Evolutionary conservation across 1,140 invertebrate species (phyloP).

Genomic region (Drosophila neocordata): DNA sequence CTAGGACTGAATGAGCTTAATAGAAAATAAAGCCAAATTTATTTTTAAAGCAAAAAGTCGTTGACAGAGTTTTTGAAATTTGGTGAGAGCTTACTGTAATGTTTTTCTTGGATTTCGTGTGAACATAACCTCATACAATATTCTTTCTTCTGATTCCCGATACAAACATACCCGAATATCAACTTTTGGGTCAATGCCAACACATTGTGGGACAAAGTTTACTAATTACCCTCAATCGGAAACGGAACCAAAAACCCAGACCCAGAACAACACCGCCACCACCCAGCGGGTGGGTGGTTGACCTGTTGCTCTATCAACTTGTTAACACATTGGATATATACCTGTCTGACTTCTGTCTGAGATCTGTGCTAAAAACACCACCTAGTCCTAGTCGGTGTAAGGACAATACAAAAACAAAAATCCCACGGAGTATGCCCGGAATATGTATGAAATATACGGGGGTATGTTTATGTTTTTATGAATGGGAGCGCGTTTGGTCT

Average conservation of each 20-base stretch:
- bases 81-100: too few species aligned
- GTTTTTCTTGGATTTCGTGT: not conserved
- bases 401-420: conserved; percentile 26
- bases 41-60: too few species aligned
- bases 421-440: not conserved
- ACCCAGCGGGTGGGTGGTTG: conserved; percentile 36
- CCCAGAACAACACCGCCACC: conserved; percentile 35
- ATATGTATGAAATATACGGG: conserved; percentile 41
- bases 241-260: not conserved
- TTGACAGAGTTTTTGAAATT: too few species aligned
- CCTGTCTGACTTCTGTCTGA: conserved; percentile 65
- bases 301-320: conserved; percentile 66
- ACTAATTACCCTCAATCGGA: conserved; percentile 52
- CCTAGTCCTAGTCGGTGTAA: conserved; percentile 49
- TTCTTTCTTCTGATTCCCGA: too few species aligned
- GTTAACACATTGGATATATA: conserved; percentile 48
- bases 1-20: conserved; percentile 32
- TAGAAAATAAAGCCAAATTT: not conserved
- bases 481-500: conserved; percentile 68
- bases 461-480: conserved; percentile 79
- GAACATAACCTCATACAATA: not conserved
- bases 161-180: conserved; percentile 6
- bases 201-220: conserved; percentile 29
- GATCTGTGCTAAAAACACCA: conserved; percentile 71
- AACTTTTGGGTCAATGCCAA: conserved; percentile 44